These are phyloP conservation scores for Odontesthes bonariensis DNA, from an alignment of 2,113 vertebrate species.

Conservation along the genomic window DNA sequence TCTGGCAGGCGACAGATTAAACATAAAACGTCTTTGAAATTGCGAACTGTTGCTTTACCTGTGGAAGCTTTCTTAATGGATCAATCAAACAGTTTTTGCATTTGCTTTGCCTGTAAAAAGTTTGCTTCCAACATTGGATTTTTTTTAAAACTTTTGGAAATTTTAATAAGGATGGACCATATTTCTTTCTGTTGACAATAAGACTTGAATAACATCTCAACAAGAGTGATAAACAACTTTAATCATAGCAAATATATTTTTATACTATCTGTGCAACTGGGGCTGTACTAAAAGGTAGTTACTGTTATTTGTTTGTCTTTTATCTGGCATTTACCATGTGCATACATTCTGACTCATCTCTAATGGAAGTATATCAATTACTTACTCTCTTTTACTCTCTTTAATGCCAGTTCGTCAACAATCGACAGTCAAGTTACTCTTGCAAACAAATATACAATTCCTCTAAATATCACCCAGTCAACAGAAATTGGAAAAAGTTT, in stretches of 20 bases:
- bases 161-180: not conserved
- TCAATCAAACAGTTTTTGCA: not conserved
- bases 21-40: constrained; percentile 1
- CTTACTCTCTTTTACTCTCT: not conserved
- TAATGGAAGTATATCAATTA: not conserved
- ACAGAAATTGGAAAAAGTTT: not conserved
- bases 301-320: not conserved
- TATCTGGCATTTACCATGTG: not conserved
- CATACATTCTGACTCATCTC: not conserved
- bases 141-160: not conserved
- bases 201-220: not conserved
- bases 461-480: not conserved
- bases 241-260: not conserved
- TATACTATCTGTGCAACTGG: not conserved
- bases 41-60: constrained; percentile 3
- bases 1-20: not conserved
- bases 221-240: not conserved
- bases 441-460: not conserved
- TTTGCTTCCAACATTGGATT: not conserved
- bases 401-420: not conserved
- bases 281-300: not conserved
- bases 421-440: not conserved
- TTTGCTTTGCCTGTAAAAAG: not conserved
- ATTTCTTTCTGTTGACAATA: not conserved
- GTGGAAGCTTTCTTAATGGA: not conserved